These are phyloP conservation scores for Euplagia quadripunctaria DNA, from an alignment of 2,888 invertebrate genomes.

Conservation along the genomic window DNA sequence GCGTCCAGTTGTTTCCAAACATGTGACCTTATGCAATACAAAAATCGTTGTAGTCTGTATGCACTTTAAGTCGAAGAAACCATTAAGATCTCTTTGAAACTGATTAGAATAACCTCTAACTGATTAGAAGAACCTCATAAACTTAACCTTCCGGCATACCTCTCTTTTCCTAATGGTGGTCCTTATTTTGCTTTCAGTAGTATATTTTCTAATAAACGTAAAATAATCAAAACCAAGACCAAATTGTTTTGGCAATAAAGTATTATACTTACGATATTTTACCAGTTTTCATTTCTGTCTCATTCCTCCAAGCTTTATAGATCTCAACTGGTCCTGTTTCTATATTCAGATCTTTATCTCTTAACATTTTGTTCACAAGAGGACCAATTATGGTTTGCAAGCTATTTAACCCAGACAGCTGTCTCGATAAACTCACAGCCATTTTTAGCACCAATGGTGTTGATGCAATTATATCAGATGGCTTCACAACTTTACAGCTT, in stretches of 20 bases:
- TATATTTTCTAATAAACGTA: too few relatives aligned
- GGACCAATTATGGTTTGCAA: slow-evolving; percentile 91
- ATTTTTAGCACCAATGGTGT: slow-evolving; percentile 92
- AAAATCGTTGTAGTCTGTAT: too few relatives aligned
- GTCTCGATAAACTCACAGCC: slow-evolving; percentile 91
- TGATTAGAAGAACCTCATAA: too few relatives aligned
- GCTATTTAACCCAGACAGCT: slow-evolving; percentile 89
- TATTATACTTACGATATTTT: slow-evolving; percentile 87
- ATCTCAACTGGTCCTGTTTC: slow-evolving; percentile 93
- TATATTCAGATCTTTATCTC: slow-evolving; percentile 89
- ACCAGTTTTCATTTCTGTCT: slow-evolving; percentile 92
- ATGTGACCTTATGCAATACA: too few relatives aligned
- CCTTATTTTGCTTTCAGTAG: too few relatives aligned
- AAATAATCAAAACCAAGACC: too few relatives aligned
- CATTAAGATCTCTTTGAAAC: too few relatives aligned
- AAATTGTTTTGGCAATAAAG: background rate
- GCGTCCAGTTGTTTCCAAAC: too few relatives aligned
- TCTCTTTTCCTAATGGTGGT: too few relatives aligned
- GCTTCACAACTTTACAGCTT: slow-evolving; percentile 90
- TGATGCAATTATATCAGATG: slow-evolving; percentile 91
- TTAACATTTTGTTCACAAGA: slow-evolving; percentile 89
- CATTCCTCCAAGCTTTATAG: slow-evolving; percentile 93
- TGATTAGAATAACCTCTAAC: too few relatives aligned
- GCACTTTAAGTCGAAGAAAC: too few relatives aligned
- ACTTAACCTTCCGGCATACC: too few relatives aligned